Conservation (phyloP, 2,797 vertebrate genomes). For the Ceyx erithaca region DNA sequence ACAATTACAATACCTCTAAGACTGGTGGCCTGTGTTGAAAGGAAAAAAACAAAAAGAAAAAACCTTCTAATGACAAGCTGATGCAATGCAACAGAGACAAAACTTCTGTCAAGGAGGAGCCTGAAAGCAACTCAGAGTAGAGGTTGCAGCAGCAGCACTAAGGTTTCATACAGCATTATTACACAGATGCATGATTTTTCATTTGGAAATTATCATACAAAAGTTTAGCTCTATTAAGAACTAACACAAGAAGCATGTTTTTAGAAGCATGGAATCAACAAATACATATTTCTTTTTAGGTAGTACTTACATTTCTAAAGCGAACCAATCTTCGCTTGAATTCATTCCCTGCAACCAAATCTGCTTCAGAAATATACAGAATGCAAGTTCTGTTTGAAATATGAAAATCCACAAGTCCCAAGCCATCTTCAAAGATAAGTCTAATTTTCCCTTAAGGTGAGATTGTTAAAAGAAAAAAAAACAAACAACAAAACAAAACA, state of each 20-base stretch:
- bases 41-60: neutral
- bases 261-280: no score
- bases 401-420: slow-evolving; percentile 88
- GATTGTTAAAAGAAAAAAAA: neutral
- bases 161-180: neutral
- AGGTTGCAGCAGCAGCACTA: neutral
- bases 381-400: slow-evolving; percentile 86
- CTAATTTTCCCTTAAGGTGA: slow-evolving; percentile 81
- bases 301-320: slow-evolving; percentile 88
- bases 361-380: slow-evolving; percentile 89
- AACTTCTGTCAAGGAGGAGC: neutral
- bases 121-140: neutral
- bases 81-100: neutral
- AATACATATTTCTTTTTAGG: neutral
- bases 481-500: neutral
- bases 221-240: neutral
- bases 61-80: neutral
- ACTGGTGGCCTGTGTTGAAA: slow-evolving; percentile 76
- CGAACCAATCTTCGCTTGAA: slow-evolving; percentile 89
- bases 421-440: slow-evolving; percentile 84
- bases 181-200: neutral
- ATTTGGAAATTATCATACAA: neutral
- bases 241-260: neutral
- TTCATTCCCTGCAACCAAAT: slow-evolving; percentile 85
- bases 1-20: slow-evolving; percentile 85